phyloP scores from a whole-genome alignment of 2,888 invertebrate genomes.

The Diploptera punctata region DNA sequence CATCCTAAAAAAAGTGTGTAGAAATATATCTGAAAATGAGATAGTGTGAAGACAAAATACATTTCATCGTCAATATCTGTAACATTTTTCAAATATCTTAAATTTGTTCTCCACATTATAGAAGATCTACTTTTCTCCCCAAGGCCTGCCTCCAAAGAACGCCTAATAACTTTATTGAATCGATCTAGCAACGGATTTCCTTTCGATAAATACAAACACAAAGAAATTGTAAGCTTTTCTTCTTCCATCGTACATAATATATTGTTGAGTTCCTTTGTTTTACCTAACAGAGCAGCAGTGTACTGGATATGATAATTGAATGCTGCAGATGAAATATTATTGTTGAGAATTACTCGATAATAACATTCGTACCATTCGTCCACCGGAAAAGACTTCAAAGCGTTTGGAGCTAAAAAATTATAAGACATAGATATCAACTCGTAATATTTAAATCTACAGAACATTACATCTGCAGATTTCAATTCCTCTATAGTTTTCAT shows the following conservation, averaged over 20 bases:
- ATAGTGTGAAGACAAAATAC: constrained; percentile 9
- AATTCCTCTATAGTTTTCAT: neutral
- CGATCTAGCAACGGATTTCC: neutral
- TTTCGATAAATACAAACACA: neutral
- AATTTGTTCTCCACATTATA: neutral
- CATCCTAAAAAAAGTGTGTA: neutral
- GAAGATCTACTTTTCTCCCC: neutral
- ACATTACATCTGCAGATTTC: neutral
- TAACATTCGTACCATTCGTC: neutral
- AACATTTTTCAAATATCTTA: neutral
- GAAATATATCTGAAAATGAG: neutral
- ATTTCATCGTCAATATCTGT: neutral
- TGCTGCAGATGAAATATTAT: neutral
- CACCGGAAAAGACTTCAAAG: neutral
- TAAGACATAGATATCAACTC: neutral
- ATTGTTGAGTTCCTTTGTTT: neutral
- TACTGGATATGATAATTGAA: neutral
- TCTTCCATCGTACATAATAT: neutral
- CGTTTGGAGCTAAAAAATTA: neutral
- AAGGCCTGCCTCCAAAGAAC: neutral
- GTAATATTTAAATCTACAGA: neutral
- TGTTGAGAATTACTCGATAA: neutral
- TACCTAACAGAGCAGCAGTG: neutral
- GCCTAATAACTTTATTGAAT: neutral
- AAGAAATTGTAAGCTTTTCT: neutral